Base-by-base conservation (phyloP, 2,888 invertebrate species). In the Tetranychus truncatus region DNA sequence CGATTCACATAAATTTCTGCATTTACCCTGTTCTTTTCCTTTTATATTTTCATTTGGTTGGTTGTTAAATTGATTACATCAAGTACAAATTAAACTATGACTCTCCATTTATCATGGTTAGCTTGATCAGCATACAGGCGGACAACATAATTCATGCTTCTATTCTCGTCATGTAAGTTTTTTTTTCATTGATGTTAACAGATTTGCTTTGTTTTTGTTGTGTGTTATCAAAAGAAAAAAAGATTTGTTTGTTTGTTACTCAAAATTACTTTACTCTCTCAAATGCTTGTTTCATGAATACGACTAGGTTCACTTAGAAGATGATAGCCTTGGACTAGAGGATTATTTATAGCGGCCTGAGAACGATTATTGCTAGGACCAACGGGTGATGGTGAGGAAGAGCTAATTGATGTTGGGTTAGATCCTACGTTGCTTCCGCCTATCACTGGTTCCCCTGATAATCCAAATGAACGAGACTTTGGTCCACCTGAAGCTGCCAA, bases 221-320 rank as follows among this genome's bases (percentile, higher is more conserved):
- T 24, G 24, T 24, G n/a, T 34, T 34, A 34, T 34, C 34, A 34
- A 34, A 34, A 34, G 34, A 34, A 34, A 34, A 34, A 34, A 34
- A 34, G 34, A 5, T 55, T 15, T 55, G n/a, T n/a, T 46, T 11
- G 46, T 8, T 46, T 46, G 46, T 55, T 55, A 55, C 34, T 34
- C 34, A 34, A 34, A 34, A 34, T 34, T 34, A 34, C 34, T 55
- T 15, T 55, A 55, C 20, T 69, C 45, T 44, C 45, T 72, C 72
- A 88, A 82, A 88, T 88, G 84, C 88, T 88, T 81, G 88, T 88
- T 83, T 88, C 88, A 84, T 88, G 88, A 83, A 88, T 87, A 83
- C 80, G 78, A 73, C 76, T 76, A 18, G 78, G 76, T 74, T 78
- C 79, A 18, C 76, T 73, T 46, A 79, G 74, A 66, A 79, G 75